These are phyloP conservation scores for Ellobium chinense DNA, from an alignment of 2,888 invertebrate genomes.

Conservation along the genomic window DNA sequence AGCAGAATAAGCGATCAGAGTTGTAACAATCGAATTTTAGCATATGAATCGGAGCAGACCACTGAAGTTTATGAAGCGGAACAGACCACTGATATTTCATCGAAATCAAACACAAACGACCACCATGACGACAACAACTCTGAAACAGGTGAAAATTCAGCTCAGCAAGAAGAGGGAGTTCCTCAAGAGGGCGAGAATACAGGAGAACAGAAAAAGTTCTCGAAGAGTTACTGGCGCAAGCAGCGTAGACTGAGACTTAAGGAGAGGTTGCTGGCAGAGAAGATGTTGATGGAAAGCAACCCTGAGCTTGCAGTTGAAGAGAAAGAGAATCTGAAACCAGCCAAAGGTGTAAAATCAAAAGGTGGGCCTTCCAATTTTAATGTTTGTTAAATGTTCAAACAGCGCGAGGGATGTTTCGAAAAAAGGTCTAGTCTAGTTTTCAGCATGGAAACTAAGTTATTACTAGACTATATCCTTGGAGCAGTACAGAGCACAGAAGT, in stretches of 20 bases:
- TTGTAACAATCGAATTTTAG: neutral
- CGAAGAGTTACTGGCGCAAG: constrained; percentile 46
- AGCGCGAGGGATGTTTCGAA: no score
- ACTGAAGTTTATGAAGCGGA: neutral
- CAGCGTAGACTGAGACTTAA: constrained; percentile 42
- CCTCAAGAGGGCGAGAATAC: neutral
- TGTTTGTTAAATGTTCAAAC: no score
- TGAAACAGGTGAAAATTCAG: neutral
- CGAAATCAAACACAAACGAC: neutral
- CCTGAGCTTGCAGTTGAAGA: constrained; percentile 32
- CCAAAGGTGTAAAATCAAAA: constrained; percentile 40
- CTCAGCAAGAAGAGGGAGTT: neutral
- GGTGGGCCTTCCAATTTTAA: no score
- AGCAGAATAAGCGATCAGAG: neutral
- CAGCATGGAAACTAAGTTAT: no score
- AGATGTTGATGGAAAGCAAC: constrained; percentile 28
- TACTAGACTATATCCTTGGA: no score
- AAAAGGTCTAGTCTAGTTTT: no score
- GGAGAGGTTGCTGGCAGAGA: constrained; percentile 36
- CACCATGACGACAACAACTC: neutral
- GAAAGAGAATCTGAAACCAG: constrained; percentile 16
- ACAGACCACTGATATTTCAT: neutral
- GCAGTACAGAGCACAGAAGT: no score
- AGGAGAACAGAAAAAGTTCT: constrained; percentile 36
- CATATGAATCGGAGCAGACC: neutral